Conservation (phyloP, 2,113 vertebrate genomes). For the Podarcis cretensis region DNA sequence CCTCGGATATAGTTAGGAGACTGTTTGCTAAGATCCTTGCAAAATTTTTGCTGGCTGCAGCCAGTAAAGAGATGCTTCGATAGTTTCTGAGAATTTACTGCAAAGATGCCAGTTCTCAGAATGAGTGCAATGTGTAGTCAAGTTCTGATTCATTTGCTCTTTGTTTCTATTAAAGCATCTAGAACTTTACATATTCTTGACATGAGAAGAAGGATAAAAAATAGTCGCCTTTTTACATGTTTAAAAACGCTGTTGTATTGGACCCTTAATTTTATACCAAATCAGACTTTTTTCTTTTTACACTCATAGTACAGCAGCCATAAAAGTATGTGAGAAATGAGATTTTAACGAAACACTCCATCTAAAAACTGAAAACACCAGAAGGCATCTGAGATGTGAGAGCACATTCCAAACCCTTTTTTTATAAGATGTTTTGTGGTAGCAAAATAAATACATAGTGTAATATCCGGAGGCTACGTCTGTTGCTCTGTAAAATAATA, state of each 20-base stretch:
- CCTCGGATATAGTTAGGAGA: no score
- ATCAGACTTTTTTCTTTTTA: not conserved
- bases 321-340: not conserved
- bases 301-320: not conserved
- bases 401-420: not conserved
- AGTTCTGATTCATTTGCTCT: not conserved
- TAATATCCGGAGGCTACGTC: not conserved
- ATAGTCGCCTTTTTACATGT: not conserved
- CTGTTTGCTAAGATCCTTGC: no score
- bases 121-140: not conserved
- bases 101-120: not conserved
- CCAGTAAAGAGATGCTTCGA: no score
- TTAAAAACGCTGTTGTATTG: not conserved
- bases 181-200: not conserved
- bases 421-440: not conserved
- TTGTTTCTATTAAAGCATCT: not conserved
- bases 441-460: constrained; percentile 9
- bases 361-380: constrained; percentile 3
- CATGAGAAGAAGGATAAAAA: not conserved
- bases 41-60: no score
- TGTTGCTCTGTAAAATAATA: constrained; percentile 7
- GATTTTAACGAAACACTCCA: not conserved
- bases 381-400: constrained; percentile 1
- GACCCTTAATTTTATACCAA: not conserved
- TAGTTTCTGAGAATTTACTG: no score